Conservation (phyloP, 1,140 invertebrate genomes). For the Drosophila sulfurigaster region DNA sequence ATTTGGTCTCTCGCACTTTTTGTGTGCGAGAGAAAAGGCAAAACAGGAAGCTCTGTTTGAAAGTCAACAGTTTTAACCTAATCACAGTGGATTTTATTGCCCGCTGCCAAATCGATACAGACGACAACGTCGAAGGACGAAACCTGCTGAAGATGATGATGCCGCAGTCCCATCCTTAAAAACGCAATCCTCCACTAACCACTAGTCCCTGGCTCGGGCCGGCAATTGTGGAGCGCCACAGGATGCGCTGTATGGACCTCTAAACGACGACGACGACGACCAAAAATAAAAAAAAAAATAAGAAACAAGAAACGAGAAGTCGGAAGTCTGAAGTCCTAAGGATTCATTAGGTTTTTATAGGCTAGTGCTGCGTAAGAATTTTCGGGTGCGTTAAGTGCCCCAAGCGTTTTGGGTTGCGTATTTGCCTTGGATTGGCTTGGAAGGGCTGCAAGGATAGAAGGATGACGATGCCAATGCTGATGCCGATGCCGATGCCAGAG, state of each 20-base stretch:
- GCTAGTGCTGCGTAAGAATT: slow-evolving; percentile 77
- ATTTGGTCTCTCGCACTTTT: slow-evolving; percentile 33
- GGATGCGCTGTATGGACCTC: slow-evolving; percentile 20
- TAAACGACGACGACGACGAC: too few relatives aligned
- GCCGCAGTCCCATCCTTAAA: not conserved
- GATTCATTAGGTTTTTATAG: slow-evolving; percentile 69
- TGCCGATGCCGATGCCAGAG: not conserved
- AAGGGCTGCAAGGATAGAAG: not conserved
- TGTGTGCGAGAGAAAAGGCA: slow-evolving; percentile 21
- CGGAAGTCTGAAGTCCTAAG: slow-evolving; percentile 42
- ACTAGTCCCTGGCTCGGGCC: slow-evolving; percentile 6
- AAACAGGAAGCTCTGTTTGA: slow-evolving; percentile 68
- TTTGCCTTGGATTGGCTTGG: not conserved
- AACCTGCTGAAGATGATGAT: slow-evolving; percentile 22
- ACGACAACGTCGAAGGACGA: slow-evolving; percentile 24
- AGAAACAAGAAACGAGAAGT: slow-evolving; percentile 1
- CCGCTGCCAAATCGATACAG: slow-evolving; percentile 72
- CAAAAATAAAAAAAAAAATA: too few relatives aligned
- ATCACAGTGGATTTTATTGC: slow-evolving; percentile 81
- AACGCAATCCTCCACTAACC: slow-evolving; percentile 1
- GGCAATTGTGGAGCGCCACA: slow-evolving; percentile 39
- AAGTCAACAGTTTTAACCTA: slow-evolving; percentile 83
- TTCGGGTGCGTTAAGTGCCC: slow-evolving; percentile 76
- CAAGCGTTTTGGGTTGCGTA: slow-evolving; percentile 14
- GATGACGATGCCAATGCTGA: slow-evolving; percentile 16